phyloP scores from a whole-genome alignment of 1,140 invertebrate genomes.

The Lordiphosa stackelbergi region DNA sequence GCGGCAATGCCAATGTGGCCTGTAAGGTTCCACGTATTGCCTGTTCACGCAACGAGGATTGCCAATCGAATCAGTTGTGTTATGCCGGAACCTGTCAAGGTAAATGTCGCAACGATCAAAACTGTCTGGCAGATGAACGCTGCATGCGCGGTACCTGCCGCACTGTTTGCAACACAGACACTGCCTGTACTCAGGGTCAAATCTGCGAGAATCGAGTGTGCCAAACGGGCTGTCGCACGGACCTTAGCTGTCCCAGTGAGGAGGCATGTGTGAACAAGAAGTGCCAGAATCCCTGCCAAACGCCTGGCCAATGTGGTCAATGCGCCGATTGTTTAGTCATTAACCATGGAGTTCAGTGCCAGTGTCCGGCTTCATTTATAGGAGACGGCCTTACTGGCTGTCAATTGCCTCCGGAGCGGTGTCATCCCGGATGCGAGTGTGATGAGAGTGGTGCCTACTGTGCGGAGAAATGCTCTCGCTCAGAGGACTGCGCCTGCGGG shows the following conservation, averaged over 20 bases:
- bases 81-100: conserved; percentile 86
- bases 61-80: conserved; percentile 83
- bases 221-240: conserved; percentile 88
- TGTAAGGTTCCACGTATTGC: conserved; percentile 83
- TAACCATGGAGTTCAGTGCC: conserved; percentile 90
- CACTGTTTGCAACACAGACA: conserved; percentile 89
- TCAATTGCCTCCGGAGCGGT: conserved; percentile 81
- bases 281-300: conserved; percentile 89
- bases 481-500: conserved; percentile 86
- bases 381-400: conserved; percentile 89
- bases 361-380: conserved; percentile 87
- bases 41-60: conserved; percentile 83
- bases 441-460: conserved; percentile 87
- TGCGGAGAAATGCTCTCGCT: conserved; percentile 81
- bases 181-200: conserved; percentile 86
- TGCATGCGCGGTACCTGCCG: conserved; percentile 89
- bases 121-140: conserved; percentile 89
- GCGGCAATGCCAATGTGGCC: conserved; percentile 85
- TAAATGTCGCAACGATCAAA: conserved; percentile 86
- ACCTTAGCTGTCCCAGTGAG: conserved; percentile 85
- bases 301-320: conserved; percentile 85
- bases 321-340: conserved; percentile 90
- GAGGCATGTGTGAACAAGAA: conserved; percentile 89
- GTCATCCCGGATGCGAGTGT: conserved; percentile 84
- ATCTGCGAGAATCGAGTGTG: conserved; percentile 93